A percentile compares a stretch with the other conserved stretches of the same genome.
phyloP scores from a whole-genome alignment of 2,797 vertebrate species.

The Intellagama lesueurii region DNA sequence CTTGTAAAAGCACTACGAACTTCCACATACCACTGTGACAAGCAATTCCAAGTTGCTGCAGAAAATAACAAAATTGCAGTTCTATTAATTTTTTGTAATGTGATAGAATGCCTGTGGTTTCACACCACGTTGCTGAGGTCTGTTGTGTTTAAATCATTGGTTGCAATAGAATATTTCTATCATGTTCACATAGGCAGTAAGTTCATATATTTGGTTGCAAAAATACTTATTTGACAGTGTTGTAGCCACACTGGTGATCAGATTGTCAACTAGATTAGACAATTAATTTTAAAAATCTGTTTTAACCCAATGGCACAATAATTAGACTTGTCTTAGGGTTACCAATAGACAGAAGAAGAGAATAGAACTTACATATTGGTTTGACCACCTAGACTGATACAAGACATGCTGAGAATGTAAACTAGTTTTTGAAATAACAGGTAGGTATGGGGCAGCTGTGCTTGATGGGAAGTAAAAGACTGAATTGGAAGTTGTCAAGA shows the following conservation, averaged over 20 bases:
- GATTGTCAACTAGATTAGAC: slow-evolving; percentile 11
- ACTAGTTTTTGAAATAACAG: background rate
- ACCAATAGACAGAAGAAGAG: background rate
- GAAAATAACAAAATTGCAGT: slow-evolving; percentile 36
- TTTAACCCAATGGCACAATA: background rate
- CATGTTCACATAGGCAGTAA: slow-evolving; percentile 41
- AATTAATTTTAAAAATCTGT: background rate
- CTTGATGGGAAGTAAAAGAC: background rate
- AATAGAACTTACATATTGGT: background rate
- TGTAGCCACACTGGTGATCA: background rate
- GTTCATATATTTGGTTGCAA: slow-evolving; percentile 42
- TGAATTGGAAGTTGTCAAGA: background rate
- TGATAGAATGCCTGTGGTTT: slow-evolving; percentile 34
- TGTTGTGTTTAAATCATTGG: slow-evolving; percentile 6
- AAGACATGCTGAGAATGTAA: background rate
- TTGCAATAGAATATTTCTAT: slow-evolving; percentile 41
- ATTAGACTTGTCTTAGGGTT: background rate
- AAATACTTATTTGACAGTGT: background rate
- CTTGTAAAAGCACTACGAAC: slow-evolving; percentile 10
- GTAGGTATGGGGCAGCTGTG: background rate
- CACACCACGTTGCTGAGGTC: slow-evolving; percentile 22
- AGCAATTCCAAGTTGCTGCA: slow-evolving; percentile 33
- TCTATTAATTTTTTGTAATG: slow-evolving; percentile 33
- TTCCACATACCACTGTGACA: background rate
- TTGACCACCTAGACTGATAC: background rate